Base-by-base conservation (phyloP, 2,888 invertebrate genomes). In the Netelia inedita region DNA sequence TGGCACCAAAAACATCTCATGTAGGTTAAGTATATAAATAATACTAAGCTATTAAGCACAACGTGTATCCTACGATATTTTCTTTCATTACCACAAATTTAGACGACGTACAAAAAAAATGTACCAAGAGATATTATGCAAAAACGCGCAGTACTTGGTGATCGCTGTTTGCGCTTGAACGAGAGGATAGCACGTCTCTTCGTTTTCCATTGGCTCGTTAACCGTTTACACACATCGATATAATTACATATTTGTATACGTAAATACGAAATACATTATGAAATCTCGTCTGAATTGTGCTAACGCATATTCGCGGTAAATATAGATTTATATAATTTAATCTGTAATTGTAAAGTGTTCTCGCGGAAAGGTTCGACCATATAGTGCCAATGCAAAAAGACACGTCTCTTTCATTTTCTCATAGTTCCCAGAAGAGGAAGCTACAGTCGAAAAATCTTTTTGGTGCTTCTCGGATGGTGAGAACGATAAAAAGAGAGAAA, bases 141-240 rank as follows among this genome's bases (percentile, higher is more conserved):
- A 72, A 82, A 61, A 21, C 41, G 2, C n/a, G 5, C 1, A 73
- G 82, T 63, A 66, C 11, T 55, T 65, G 57, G 71, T 73, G 72
- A 82, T 82, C 72, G 71, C 59, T 78, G 63, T 82, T 82, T 65
- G 78, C 43, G 76, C 59, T 61, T 63, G 19, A 41, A 59, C 11
- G 66, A 59, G 41, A 66, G 78, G 82, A 68, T 72, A 76, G 82
- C 82, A 76, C 59, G 66, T 76, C 65, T 65, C 71, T 66, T 74
- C 3, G 71, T 72, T 72, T 72, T 78, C 78, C 50, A 73, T 65
- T 73, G 78, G 72, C 76, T 82, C 82, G 82, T 82, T 82, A 82
- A 61, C 50, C 41, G 35, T n/a, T 21, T 16, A 19, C 14, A 63
- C 21, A 63, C 28, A 57, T 41, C 35, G 23, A 35, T 55, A n/a